Conservation (phyloP, 1,140 invertebrate genomes). For the Dendrolimus kikuchii region DNA sequence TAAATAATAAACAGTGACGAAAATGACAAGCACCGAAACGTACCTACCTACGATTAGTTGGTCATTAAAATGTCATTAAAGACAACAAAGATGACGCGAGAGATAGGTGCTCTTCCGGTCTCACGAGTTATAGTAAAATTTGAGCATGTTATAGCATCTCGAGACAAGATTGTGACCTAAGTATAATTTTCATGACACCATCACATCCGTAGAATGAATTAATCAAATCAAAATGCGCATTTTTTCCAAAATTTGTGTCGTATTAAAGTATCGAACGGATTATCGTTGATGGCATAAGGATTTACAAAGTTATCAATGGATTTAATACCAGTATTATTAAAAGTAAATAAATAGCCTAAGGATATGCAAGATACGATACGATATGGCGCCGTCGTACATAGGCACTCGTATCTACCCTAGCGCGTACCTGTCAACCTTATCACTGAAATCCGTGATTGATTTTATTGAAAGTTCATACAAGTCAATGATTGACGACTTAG, state of each 20-base stretch:
- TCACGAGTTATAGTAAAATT: too few relatives aligned
- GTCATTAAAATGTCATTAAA: neutral
- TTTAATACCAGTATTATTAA: neutral
- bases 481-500: slow-evolving; percentile 25
- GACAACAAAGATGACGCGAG: neutral
- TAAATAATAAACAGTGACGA: neutral
- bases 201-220: too few relatives aligned
- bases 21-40: neutral
- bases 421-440: slow-evolving; percentile 33
- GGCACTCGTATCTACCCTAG: slow-evolving; percentile 6
- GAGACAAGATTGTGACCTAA: too few relatives aligned
- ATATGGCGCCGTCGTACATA: slow-evolving; percentile 1
- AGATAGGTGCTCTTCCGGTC: too few relatives aligned
- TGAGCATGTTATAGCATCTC: too few relatives aligned
- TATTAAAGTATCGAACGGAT: neutral
- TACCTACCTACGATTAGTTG: neutral
- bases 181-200: too few relatives aligned
- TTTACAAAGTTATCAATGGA: slow-evolving; percentile 4
- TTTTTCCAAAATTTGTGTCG: neutral
- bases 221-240: too few relatives aligned
- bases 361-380: neutral
- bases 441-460: slow-evolving; percentile 34
- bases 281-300: neutral
- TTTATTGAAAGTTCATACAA: slow-evolving; percentile 24
- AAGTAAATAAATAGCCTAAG: too few relatives aligned